Percentiles rank a stretch among this genome's conserved stretches.
Conservation (phyloP, 2,797 vertebrate genomes). For the Poecilia wingei region DNA sequence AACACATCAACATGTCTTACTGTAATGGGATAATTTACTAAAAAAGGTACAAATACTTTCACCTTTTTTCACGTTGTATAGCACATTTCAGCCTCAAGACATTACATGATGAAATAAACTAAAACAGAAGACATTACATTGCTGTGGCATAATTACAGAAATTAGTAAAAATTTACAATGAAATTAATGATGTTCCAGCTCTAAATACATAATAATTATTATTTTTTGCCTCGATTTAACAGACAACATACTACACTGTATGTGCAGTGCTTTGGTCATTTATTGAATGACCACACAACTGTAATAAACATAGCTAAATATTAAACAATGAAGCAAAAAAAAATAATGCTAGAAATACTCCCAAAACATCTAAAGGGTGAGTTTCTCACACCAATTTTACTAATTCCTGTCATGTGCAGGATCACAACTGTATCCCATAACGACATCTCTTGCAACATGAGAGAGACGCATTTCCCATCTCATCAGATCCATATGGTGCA, state of each 20-base stretch:
- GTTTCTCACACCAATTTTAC: background rate
- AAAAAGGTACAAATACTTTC: background rate
- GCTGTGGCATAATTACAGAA: background rate
- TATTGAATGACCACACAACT: background rate
- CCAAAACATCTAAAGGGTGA: background rate
- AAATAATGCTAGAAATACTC: background rate
- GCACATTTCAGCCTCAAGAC: too few species aligned
- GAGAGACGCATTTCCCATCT: conserved; percentile 32
- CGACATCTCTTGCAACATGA: conserved; percentile 33
- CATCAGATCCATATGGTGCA: conserved; percentile 48
- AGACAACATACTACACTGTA: background rate
- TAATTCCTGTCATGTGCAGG: background rate
- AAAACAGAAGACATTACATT: too few species aligned
- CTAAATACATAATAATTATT: background rate
- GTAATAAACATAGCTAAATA: background rate
- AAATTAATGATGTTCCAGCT: background rate
- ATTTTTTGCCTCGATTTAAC: background rate
- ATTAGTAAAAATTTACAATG: background rate
- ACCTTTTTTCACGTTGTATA: too few species aligned
- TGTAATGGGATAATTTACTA: background rate
- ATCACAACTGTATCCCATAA: conserved; percentile 14
- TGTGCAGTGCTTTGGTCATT: background rate
- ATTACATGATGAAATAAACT: too few species aligned
- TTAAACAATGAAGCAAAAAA: background rate
- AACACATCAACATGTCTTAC: background rate